Percentiles rank a stretch among this genome's conserved stretches.
phyloP scores from a whole-genome alignment of 2,888 invertebrate genomes.

The Erebia ligea region DNA sequence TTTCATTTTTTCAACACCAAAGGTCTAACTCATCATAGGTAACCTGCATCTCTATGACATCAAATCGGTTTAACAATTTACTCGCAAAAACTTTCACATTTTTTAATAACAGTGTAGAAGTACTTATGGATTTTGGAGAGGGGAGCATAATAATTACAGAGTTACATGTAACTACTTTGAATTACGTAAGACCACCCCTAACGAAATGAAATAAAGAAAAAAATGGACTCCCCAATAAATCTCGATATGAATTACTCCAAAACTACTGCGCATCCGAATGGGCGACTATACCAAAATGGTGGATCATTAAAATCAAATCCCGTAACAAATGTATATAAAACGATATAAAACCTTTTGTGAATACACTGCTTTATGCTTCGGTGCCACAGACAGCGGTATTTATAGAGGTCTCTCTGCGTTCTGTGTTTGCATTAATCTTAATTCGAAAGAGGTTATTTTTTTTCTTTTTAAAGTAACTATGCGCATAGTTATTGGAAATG shows the following conservation, averaged over 20 bases:
- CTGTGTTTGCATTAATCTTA: neutral
- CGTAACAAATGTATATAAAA: slow-evolving; percentile 62
- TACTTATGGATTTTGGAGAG: neutral
- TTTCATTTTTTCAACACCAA: no score
- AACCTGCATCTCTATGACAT: no score
- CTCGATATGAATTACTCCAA: slow-evolving; percentile 67
- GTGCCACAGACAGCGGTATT: neutral
- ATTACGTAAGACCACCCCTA: slow-evolving; percentile 34
- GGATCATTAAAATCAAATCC: slow-evolving; percentile 74
- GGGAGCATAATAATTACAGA: neutral
- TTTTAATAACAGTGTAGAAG: neutral
- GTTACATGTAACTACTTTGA: neutral
- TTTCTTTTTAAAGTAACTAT: no score
- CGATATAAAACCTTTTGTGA: slow-evolving; percentile 56
- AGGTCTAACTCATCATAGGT: no score
- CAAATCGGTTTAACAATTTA: no score
- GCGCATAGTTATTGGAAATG: no score
- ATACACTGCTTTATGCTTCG: slow-evolving; percentile 10
- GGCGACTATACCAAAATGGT: slow-evolving; percentile 28
- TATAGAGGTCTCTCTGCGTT: neutral
- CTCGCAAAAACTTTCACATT: neutral
- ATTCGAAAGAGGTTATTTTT: no score
- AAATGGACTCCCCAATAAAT: slow-evolving; percentile 55
- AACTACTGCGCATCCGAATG: slow-evolving; percentile 24
- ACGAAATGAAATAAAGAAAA: slow-evolving; percentile 38